Percentiles rank a stretch among this genome's conserved stretches.
Evolutionary conservation across 1,140 invertebrate genomes (phyloP).

Genomic region (Tetragnatha versicolor): DNA sequence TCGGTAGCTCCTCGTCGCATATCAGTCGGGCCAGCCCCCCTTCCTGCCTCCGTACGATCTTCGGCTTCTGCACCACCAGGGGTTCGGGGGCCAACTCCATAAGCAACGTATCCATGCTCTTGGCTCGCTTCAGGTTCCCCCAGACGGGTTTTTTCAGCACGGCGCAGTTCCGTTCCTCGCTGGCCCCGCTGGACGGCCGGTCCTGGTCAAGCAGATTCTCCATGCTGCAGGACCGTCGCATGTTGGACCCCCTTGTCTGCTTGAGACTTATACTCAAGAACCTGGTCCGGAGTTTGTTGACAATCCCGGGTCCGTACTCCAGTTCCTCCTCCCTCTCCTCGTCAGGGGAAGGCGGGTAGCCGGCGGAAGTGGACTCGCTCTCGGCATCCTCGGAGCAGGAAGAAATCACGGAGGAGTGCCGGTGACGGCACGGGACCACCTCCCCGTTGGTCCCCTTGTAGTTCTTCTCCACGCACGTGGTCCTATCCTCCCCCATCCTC

Average conservation of each 20-base stretch:
- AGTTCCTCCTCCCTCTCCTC: conserved; percentile 70
- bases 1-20: conserved; percentile 80
- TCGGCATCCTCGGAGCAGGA: conserved; percentile 48
- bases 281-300: conserved; percentile 77
- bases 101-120: conserved; percentile 55
- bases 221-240: conserved; percentile 81
- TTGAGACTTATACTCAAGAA: conserved; percentile 79
- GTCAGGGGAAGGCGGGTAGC: conserved; percentile 26
- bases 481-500: conserved; percentile 40
- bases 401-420: conserved; percentile 43
- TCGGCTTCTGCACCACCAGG: neutral
- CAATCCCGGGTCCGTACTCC: conserved; percentile 89
- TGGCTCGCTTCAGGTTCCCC: conserved; percentile 49
- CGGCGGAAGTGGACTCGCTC: conserved; percentile 26
- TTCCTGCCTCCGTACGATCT: conserved; percentile 57
- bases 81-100: conserved; percentile 1
- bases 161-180: neutral
- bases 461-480: conserved; percentile 32
- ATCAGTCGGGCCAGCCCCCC: conserved; percentile 61
- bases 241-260: conserved; percentile 71
- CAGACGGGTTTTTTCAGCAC: conserved; percentile 27
- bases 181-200: conserved; percentile 22
- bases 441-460: neutral
- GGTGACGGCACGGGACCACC: conserved; percentile 18
- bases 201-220: conserved; percentile 81